phyloP scores from a whole-genome alignment of 2,113 vertebrate genomes.

The Lophura nycthemera region DNA sequence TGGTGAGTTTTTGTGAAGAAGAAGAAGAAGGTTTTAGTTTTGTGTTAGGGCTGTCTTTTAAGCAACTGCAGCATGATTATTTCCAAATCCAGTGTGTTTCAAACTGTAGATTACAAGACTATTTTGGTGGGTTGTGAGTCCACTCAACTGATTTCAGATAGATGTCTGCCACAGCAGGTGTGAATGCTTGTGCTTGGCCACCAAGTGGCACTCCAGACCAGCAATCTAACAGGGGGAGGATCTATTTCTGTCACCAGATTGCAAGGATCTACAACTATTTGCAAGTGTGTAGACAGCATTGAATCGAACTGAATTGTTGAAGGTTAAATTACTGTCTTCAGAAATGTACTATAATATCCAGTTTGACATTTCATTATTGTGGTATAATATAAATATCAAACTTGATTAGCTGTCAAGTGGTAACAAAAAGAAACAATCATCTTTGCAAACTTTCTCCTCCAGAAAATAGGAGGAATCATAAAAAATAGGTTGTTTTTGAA shows the following conservation, averaged over 20 bases:
- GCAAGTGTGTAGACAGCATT: not conserved
- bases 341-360: not conserved
- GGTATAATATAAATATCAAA: conserved; percentile 39
- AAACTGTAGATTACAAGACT: not conserved
- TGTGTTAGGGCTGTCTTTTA: not conserved
- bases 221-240: not conserved
- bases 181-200: conserved; percentile 1
- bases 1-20: not conserved
- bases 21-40: not conserved
- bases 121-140: not conserved
- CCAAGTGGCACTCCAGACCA: conserved; percentile 22
- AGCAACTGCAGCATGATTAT: not conserved
- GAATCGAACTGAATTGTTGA: conserved; percentile 19
- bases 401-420: conserved; percentile 22
- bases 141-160: not conserved
- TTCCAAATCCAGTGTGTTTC: not conserved
- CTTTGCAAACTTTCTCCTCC: conserved; percentile 4
- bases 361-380: conserved; percentile 46
- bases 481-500: not conserved
- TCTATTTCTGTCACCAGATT: conserved; percentile 1
- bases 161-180: not conserved
- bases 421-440: conserved; percentile 13
- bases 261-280: not conserved
- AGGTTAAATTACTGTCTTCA: conserved; percentile 53
- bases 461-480: not conserved